phyloP scores from a whole-genome alignment of 23 tunicate genomes.

The Styela clava region DNA sequence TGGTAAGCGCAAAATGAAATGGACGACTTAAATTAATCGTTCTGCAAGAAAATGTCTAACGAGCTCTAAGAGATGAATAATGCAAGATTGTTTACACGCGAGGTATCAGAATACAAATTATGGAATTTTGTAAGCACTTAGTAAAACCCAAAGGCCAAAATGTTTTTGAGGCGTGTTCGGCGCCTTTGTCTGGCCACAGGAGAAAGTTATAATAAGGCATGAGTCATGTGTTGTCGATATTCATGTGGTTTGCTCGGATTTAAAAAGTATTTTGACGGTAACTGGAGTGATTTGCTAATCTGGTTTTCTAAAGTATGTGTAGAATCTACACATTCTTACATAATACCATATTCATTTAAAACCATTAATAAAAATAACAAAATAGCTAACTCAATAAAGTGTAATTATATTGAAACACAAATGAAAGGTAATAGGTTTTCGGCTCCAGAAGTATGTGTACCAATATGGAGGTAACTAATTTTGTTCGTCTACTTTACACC shows the following conservation, averaged over 20 bases:
- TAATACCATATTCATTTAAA: too few relatives aligned
- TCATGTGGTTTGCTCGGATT: background rate
- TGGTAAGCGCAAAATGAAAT: background rate
- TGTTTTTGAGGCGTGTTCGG: background rate
- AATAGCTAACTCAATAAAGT: too few relatives aligned
- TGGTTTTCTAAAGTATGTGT: too few relatives aligned
- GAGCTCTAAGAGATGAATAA: background rate
- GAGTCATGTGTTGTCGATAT: background rate
- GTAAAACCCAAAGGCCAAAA: background rate
- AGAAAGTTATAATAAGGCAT: background rate
- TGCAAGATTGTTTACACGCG: background rate
- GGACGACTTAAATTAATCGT: background rate
- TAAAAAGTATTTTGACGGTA: too few relatives aligned
- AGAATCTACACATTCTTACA: too few relatives aligned
- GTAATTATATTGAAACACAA: too few relatives aligned
- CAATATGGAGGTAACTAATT: too few relatives aligned
- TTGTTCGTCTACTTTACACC: too few relatives aligned
- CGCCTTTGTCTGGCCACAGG: background rate
- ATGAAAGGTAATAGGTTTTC: too few relatives aligned
- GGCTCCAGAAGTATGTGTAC: too few relatives aligned
- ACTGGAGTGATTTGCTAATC: too few relatives aligned
- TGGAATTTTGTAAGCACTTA: background rate
- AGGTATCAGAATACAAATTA: background rate
- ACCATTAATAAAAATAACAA: too few relatives aligned
- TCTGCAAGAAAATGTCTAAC: background rate